Conservation (phyloP, 2,888 invertebrate genomes). For the Lypha dubia region DNA sequence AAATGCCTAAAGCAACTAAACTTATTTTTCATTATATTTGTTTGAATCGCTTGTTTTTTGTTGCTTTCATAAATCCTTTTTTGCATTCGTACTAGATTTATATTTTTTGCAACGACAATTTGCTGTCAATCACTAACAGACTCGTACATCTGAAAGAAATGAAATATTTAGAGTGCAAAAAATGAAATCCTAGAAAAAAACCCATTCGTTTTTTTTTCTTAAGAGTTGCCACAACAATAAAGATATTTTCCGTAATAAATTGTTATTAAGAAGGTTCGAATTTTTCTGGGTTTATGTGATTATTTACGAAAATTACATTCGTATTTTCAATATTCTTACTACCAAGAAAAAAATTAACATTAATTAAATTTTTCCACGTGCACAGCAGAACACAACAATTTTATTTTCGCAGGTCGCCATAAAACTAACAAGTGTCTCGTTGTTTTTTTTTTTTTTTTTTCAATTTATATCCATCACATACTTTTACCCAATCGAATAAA, state of each 20-base stretch:
- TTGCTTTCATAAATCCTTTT: constrained; percentile 27
- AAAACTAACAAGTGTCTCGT: too few relatives aligned
- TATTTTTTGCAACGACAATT: constrained; percentile 53
- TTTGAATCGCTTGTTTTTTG: constrained; percentile 30
- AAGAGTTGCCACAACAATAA: constrained; percentile 36
- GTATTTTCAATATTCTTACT: not conserved
- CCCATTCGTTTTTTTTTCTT: constrained; percentile 13
- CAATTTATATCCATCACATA: too few relatives aligned
- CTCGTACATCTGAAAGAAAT: constrained; percentile 35
- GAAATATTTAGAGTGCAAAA: constrained; percentile 34
- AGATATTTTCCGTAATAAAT: constrained; percentile 7
- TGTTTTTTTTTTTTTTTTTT: too few relatives aligned
- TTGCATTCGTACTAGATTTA: constrained; percentile 37
- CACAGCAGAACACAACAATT: too few relatives aligned
- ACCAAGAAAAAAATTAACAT: too few relatives aligned
- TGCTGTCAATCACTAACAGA: constrained; percentile 68
- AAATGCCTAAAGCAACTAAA: constrained; percentile 55
- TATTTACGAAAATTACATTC: not conserved
- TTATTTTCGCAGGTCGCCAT: too few relatives aligned
- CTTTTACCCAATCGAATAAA: too few relatives aligned
- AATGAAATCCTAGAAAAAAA: constrained; percentile 38
- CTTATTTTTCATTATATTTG: constrained; percentile 62
- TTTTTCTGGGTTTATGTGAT: too few relatives aligned
- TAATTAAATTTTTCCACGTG: too few relatives aligned
- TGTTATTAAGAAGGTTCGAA: not conserved